These are phyloP conservation scores for Tipula unca DNA, from an alignment of 2,888 invertebrate species.

Conservation along the genomic window DNA sequence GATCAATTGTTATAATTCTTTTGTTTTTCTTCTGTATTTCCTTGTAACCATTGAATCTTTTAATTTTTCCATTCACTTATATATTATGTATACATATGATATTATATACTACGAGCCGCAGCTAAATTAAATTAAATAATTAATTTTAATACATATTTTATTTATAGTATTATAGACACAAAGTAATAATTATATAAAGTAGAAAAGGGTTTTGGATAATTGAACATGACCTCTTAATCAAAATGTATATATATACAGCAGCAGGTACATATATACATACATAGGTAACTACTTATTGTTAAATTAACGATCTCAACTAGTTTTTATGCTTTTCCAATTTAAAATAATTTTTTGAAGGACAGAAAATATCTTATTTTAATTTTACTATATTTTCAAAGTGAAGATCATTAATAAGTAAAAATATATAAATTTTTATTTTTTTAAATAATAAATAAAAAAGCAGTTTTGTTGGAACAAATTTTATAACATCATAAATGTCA, in stretches of 20 bases:
- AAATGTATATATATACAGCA: neutral
- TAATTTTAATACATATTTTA: neutral
- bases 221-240: neutral
- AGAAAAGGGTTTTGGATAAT: neutral
- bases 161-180: neutral
- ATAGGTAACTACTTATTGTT: neutral
- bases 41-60: neutral
- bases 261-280: too few species aligned
- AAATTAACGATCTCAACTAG: neutral
- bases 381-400: neutral
- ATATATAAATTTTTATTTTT: neutral
- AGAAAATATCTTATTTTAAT: neutral
- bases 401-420: neutral
- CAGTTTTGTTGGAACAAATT: neutral
- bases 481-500: conserved; percentile 8
- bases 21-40: neutral
- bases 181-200: neutral
- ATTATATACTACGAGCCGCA: neutral
- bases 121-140: neutral
- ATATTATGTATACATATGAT: too few species aligned
- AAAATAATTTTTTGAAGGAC: neutral
- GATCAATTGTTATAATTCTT: conserved; percentile 14
- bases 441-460: neutral
- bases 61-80: neutral
- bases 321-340: too few species aligned